Evolutionary conservation across 1,140 invertebrate genomes (phyloP).

Genomic region (Drosophila pachea): DNA sequence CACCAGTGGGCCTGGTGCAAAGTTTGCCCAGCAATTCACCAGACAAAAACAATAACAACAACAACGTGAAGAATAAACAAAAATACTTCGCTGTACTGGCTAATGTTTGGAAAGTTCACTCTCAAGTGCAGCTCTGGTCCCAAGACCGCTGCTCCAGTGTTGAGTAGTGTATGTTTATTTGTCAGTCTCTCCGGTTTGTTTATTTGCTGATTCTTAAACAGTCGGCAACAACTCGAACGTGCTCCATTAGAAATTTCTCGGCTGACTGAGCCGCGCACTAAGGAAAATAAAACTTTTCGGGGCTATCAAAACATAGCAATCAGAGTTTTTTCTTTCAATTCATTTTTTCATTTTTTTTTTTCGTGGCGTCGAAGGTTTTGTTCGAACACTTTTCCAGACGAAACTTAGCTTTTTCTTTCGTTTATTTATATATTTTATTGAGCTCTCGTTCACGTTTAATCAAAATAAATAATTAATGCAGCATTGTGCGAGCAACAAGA

Average conservation of each 20-base stretch:
- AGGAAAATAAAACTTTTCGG: conserved; percentile 47
- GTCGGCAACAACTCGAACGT: conserved; percentile 39
- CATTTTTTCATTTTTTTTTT: not conserved
- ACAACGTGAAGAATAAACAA: conserved; percentile 6
- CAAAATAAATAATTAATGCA: conserved; percentile 70
- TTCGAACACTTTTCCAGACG: conserved; percentile 30
- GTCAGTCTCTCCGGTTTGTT: conserved; percentile 17
- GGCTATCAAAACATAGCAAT: conserved; percentile 70
- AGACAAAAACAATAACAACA: conserved; percentile 10
- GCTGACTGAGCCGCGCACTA: conserved; percentile 6
- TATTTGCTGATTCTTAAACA: conserved; percentile 39
- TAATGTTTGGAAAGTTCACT: conserved; percentile 68
- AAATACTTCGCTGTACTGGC: conserved; percentile 17
- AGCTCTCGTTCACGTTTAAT: conserved; percentile 69
- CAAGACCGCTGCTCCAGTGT: conserved; percentile 30
- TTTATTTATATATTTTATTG: conserved; percentile 65
- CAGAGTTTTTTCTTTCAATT: conserved; percentile 36
- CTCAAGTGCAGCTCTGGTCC: conserved; percentile 46
- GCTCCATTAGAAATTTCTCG: conserved; percentile 41
- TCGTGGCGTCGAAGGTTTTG: conserved; percentile 19
- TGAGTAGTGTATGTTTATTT: conserved; percentile 24
- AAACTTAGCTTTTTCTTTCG: conserved; percentile 9
- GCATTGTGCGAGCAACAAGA: conserved; percentile 37
- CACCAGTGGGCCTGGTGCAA: conserved; percentile 13
- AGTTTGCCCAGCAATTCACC: conserved; percentile 41